Evolutionary conservation across 2,113 vertebrate species (phyloP).

Genomic region (cat (Felis catus)): DNA sequence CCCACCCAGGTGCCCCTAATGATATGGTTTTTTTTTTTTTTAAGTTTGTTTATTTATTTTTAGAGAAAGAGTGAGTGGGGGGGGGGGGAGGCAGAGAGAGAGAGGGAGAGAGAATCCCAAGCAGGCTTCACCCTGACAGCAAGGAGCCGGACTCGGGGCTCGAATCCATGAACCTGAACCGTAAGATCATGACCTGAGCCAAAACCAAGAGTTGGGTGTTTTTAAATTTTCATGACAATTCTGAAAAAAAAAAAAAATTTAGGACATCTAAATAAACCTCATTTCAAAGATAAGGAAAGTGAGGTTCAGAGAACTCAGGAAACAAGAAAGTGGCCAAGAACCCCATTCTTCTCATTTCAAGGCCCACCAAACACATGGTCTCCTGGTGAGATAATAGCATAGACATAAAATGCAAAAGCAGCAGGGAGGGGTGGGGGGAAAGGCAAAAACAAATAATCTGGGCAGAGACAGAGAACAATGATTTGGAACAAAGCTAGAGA

Average conservation of each 20-base stretch:
- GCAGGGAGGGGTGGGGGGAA: neutral
- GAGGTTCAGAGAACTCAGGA: neutral
- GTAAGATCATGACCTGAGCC: too few relatives aligned
- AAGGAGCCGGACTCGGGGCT: too few relatives aligned
- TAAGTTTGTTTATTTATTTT: too few relatives aligned
- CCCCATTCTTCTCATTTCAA: constrained; percentile 5
- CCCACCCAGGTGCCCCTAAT: too few relatives aligned
- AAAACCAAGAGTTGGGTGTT: too few relatives aligned
- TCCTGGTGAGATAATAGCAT: neutral
- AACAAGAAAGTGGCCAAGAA: neutral
- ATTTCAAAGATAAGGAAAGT: constrained; percentile 1
- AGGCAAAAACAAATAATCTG: neutral
- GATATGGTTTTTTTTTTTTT: too few relatives aligned
- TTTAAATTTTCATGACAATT: constrained; percentile 2
- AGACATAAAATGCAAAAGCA: neutral
- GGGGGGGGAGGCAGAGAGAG: too few relatives aligned
- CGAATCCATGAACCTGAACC: too few relatives aligned
- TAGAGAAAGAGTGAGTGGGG: too few relatives aligned
- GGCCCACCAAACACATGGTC: neutral
- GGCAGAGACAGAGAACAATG: neutral
- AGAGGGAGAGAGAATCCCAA: too few relatives aligned
- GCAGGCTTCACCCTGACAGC: too few relatives aligned
- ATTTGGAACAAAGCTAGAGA: neutral
- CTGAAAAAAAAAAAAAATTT: neutral
- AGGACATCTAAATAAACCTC: neutral